Percentiles rank a stretch among this genome's conserved stretches.
phyloP scores from a whole-genome alignment of 2,113 vertebrate genomes.

The Falco punctatus region DNA sequence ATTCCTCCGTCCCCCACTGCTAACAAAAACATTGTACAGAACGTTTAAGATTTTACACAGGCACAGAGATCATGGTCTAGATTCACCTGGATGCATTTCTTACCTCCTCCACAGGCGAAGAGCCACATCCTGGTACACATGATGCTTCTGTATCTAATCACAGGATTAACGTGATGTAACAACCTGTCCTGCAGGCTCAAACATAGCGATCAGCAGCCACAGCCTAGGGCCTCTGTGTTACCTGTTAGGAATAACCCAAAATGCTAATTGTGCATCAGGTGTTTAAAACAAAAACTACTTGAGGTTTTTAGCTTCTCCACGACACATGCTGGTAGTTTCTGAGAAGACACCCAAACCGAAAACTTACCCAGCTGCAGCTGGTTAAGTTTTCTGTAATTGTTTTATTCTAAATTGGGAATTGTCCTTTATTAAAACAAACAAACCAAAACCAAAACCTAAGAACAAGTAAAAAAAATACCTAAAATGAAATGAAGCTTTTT shows the following conservation, averaged over 20 bases:
- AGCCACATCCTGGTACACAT: rapidly evolving
- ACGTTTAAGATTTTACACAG: background rate
- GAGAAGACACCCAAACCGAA: background rate
- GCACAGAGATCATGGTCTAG: background rate
- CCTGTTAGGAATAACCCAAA: background rate
- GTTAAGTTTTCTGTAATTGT: background rate
- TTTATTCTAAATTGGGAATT: background rate
- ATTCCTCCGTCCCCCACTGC: background rate
- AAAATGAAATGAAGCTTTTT: background rate
- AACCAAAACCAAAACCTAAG: background rate
- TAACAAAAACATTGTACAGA: background rate
- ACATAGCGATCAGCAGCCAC: rapidly evolving
- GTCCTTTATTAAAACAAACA: background rate
- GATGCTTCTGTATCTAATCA: background rate
- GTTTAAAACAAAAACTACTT: background rate
- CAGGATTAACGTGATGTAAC: too few relatives aligned
- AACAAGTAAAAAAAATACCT: background rate
- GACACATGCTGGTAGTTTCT: background rate
- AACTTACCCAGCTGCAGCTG: background rate
- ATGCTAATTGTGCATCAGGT: background rate
- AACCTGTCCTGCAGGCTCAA: background rate
- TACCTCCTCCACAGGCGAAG: background rate
- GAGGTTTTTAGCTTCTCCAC: background rate
- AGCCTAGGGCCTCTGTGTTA: background rate
- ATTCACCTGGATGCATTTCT: background rate